phyloP scores from a whole-genome alignment of 2,113 vertebrate genomes.

The Mola mola region DNA sequence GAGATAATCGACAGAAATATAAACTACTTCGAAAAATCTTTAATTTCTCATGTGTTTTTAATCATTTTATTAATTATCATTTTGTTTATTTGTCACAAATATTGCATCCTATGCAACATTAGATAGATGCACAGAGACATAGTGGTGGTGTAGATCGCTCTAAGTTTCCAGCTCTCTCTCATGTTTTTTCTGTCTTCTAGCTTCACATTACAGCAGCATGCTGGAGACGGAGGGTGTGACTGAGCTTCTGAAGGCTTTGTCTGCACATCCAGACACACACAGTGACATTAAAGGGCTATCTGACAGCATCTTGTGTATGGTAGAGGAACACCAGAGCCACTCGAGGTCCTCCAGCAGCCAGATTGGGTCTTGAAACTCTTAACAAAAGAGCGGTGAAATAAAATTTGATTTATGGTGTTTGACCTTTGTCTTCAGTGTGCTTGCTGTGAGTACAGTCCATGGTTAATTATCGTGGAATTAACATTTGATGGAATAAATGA shows the following conservation, averaged over 20 bases:
- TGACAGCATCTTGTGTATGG: conserved; percentile 84
- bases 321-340: conserved; percentile 83
- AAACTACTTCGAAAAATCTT: too few relatives aligned
- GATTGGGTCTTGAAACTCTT: conserved; percentile 9
- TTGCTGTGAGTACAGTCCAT: background rate
- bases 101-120: background rate
- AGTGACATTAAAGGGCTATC: conserved; percentile 85
- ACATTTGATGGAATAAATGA: conserved; percentile 4
- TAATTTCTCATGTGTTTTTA: too few relatives aligned
- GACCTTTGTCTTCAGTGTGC: background rate
- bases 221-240: conserved; percentile 88
- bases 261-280: conserved; percentile 86
- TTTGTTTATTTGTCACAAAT: background rate
- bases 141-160: background rate
- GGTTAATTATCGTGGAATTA: background rate
- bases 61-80: too few relatives aligned
- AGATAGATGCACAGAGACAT: background rate
- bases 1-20: too few relatives aligned
- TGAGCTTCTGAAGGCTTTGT: conserved; percentile 87
- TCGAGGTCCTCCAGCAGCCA: conserved; percentile 29
- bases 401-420: background rate
- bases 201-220: conserved; percentile 89
- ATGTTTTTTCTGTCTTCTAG: conserved; percentile 67
- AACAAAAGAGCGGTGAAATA: background rate
- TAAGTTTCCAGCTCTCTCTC: background rate